A percentile compares a stretch with the other conserved stretches of the same genome.
Evolutionary conservation across 1,140 invertebrate species (phyloP).

Genomic region (Theocolax elegans): DNA sequence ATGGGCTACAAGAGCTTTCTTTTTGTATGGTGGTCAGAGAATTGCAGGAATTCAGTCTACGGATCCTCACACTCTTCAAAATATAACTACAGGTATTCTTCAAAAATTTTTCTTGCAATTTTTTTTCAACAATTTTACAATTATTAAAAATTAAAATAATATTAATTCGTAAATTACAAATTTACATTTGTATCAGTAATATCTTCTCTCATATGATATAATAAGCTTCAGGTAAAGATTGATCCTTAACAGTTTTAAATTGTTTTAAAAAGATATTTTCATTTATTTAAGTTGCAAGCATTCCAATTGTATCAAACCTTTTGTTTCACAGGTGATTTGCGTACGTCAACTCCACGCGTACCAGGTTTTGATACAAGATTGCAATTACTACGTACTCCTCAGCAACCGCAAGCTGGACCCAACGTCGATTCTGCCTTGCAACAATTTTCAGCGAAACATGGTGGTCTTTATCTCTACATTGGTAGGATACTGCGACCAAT

Average conservation of each 20-base stretch:
- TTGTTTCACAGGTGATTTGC: slow-evolving; percentile 48
- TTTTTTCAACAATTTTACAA: no score
- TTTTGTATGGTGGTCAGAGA: slow-evolving; percentile 87
- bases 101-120: neutral
- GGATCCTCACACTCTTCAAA: slow-evolving; percentile 46
- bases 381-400: slow-evolving; percentile 45
- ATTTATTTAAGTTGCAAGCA: neutral
- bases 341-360: slow-evolving; percentile 61
- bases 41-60: slow-evolving; percentile 44
- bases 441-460: slow-evolving; percentile 88
- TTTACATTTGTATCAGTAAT: no score
- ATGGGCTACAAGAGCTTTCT: slow-evolving; percentile 92
- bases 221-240: no score
- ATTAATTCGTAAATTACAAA: no score
- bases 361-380: slow-evolving; percentile 50
- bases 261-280: no score
- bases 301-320: no score
- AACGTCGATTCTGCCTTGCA: slow-evolving; percentile 65
- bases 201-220: no score
- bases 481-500: slow-evolving; percentile 85
- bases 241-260: no score
- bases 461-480: slow-evolving; percentile 92
- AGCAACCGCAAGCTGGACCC: slow-evolving; percentile 44
- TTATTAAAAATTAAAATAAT: no score
- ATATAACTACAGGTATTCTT: slow-evolving; percentile 47